Evolutionary conservation across 1,140 invertebrate species (phyloP).

Genomic region (Dreissena rostriformis): DNA sequence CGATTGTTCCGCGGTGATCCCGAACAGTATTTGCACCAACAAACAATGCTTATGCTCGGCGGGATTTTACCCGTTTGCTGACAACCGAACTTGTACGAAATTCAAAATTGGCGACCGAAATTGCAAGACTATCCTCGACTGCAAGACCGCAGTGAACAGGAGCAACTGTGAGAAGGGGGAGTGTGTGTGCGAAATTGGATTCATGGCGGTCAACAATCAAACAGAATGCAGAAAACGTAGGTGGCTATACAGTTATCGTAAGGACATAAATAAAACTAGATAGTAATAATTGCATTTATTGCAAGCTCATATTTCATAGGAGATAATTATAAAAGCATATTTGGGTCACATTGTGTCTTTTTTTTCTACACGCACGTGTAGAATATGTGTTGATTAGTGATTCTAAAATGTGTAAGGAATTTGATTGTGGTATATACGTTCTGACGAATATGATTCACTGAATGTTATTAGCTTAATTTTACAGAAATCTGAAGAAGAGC

Average conservation of each 20-base stretch:
- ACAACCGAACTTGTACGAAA: conserved; percentile 47
- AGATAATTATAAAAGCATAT: not conserved
- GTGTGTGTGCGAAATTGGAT: conserved; percentile 38
- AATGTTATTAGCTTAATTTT: too few species aligned
- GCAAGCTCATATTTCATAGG: not conserved
- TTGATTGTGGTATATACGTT: too few species aligned
- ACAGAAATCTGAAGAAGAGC: too few species aligned
- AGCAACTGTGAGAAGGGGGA: conserved; percentile 17
- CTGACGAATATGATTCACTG: too few species aligned
- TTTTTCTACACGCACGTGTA: too few species aligned
- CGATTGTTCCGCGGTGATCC: conserved; percentile 60
- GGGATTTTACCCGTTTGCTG: conserved; percentile 52
- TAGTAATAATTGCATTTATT: not conserved
- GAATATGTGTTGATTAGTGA: too few species aligned
- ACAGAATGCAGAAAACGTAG: conserved; percentile 46
- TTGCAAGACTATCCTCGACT: conserved; percentile 32
- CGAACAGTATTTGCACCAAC: conserved; percentile 53
- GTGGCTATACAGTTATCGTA: not conserved
- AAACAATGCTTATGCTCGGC: conserved; percentile 55
- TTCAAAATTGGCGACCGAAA: conserved; percentile 60
- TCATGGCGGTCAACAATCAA: conserved; percentile 41
- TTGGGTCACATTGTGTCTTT: not conserved
- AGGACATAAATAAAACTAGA: not conserved
- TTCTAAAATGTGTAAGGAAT: too few species aligned
- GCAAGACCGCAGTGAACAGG: conserved; percentile 1